Conservation (phyloP, 2,888 invertebrate genomes). For the Bellardia bayeri region DNA sequence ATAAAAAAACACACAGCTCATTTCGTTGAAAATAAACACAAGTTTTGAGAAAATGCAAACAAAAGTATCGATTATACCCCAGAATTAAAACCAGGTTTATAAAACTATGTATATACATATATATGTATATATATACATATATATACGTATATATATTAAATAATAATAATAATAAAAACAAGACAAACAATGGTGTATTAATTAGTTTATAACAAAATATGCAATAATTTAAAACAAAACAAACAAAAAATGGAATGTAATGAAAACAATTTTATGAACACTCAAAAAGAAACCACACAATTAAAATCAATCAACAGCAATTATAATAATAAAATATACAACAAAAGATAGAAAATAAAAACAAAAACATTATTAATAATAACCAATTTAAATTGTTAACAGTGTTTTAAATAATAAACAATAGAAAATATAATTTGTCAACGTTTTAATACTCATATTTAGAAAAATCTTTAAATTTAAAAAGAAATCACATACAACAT, state of each 20-base stretch:
- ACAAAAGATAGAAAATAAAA: background rate
- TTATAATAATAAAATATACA: constrained; percentile 28
- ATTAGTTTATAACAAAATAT: constrained; percentile 67
- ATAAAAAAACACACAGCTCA: constrained; percentile 47
- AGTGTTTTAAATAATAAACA: constrained; percentile 16
- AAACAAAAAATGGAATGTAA: constrained; percentile 25
- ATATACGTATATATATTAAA: constrained; percentile 11
- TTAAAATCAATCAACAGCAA: constrained; percentile 56
- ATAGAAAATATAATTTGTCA: background rate
- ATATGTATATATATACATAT: constrained; percentile 51
- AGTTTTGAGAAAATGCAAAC: constrained; percentile 46
- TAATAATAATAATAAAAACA: constrained; percentile 26
- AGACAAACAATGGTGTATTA: constrained; percentile 67
- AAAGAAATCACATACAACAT: too few relatives aligned
- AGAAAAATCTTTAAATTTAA: too few relatives aligned
- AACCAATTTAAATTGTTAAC: constrained; percentile 20
- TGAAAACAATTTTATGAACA: constrained; percentile 51
- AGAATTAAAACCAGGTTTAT: constrained; percentile 72
- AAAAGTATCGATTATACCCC: constrained; percentile 63
- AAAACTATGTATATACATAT: constrained; percentile 64
- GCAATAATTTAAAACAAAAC: constrained; percentile 54
- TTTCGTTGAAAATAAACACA: constrained; percentile 69
- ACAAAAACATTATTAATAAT: background rate
- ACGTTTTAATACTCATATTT: too few relatives aligned
- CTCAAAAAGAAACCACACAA: constrained; percentile 36